These are phyloP conservation scores for Hydraecia micacea DNA, from an alignment of 2,888 invertebrate species.

Conservation along the genomic window DNA sequence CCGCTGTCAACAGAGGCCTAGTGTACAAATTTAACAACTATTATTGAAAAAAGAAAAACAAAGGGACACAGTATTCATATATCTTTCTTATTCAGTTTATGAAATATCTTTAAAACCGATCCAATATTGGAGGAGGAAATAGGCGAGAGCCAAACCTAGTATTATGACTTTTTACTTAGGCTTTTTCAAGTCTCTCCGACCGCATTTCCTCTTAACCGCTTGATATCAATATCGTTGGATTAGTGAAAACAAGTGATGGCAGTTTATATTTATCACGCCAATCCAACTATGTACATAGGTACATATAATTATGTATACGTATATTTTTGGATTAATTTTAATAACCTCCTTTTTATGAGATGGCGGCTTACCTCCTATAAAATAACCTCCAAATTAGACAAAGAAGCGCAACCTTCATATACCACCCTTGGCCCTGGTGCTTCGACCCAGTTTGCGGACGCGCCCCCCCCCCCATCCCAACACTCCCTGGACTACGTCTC, in stretches of 20 bases:
- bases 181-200: no score
- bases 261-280: conserved; percentile 1
- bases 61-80: no score
- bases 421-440: conserved; percentile 89
- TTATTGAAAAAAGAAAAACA: no score
- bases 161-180: no score
- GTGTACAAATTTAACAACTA: no score
- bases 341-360: background rate
- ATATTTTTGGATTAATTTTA: background rate
- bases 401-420: conserved; percentile 85
- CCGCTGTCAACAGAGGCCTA: no score
- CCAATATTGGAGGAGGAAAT: no score
- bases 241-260: conserved; percentile 1
- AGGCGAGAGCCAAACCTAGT: no score
- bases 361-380: conserved; percentile 26
- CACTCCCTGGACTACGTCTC: conserved; percentile 49
- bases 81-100: no score
- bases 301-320: no score
- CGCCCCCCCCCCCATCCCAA: conserved; percentile 58
- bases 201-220: background rate
- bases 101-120: no score
- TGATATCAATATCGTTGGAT: background rate
- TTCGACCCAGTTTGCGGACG: conserved; percentile 84
- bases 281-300: background rate
- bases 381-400: conserved; percentile 74